Evolutionary conservation across 2,888 invertebrate genomes (phyloP).

Genomic region (Thecophora atra): DNA sequence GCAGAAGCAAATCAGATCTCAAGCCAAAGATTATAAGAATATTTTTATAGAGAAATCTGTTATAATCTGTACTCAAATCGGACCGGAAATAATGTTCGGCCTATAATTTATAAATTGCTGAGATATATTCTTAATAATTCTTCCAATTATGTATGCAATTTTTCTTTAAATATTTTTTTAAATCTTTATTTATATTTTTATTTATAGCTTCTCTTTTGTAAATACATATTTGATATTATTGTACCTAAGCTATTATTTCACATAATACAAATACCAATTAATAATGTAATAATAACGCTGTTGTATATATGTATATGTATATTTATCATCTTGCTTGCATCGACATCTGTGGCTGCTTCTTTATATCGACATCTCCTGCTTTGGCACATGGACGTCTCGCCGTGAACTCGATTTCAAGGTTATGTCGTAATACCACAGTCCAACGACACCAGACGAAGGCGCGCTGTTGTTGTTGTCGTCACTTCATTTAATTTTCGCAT

Average conservation of each 20-base stretch:
- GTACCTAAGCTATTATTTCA: no score
- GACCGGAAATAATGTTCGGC: no score
- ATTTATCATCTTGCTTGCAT: no score
- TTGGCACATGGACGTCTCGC: constrained; percentile 47
- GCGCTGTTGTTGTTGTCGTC: not conserved
- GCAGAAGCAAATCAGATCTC: no score
- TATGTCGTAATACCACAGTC: constrained; percentile 54
- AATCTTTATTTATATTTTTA: not conserved
- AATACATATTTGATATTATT: not conserved
- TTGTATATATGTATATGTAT: no score
- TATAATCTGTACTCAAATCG: no score
- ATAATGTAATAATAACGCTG: no score
- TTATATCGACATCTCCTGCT: constrained; percentile 47
- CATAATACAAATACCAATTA: no score
- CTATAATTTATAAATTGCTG: no score
- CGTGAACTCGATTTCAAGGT: constrained; percentile 57
- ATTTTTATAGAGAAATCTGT: no score
- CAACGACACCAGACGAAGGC: constrained; percentile 51
- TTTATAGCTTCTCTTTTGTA: not conserved
- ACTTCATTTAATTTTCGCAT: not conserved
- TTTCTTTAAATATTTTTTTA: not conserved
- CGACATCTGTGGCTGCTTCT: no score
- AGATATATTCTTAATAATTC: not conserved
- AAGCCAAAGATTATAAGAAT: no score
- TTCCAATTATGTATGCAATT: not conserved